These are phyloP conservation scores for Agelaius tricolor DNA, from an alignment of 2,113 vertebrate species.

Conservation along the genomic window DNA sequence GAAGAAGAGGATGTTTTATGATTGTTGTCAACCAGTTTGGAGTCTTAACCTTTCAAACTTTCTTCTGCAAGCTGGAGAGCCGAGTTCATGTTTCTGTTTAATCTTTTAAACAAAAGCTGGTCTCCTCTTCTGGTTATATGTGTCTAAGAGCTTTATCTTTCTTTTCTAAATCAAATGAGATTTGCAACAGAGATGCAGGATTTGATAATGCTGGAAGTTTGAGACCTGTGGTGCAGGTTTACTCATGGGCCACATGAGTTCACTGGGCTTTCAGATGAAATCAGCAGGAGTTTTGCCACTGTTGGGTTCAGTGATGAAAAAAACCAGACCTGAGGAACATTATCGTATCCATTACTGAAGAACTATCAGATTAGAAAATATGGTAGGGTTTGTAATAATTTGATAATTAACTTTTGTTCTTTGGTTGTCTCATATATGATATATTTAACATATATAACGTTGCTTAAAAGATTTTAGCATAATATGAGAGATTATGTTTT, in stretches of 20 bases:
- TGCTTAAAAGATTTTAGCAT: background rate
- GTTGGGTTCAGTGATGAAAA: background rate
- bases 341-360: background rate
- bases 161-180: background rate
- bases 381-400: background rate
- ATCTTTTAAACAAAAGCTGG: background rate
- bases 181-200: background rate
- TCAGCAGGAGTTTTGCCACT: background rate
- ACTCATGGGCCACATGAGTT: rapidly evolving
- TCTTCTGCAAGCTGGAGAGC: background rate
- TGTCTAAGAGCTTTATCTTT: background rate
- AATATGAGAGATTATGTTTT: background rate
- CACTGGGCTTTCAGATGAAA: background rate
- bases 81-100: background rate
- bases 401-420: background rate
- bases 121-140: background rate
- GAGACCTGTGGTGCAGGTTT: background rate
- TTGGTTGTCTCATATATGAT: background rate
- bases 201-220: background rate
- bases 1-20: background rate
- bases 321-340: background rate
- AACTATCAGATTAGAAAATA: background rate
- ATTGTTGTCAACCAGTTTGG: background rate
- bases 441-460: background rate
- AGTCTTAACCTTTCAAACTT: background rate